Base-by-base conservation (phyloP, 2,113 vertebrate genomes). In the Kryptolebias marmoratus region DNA sequence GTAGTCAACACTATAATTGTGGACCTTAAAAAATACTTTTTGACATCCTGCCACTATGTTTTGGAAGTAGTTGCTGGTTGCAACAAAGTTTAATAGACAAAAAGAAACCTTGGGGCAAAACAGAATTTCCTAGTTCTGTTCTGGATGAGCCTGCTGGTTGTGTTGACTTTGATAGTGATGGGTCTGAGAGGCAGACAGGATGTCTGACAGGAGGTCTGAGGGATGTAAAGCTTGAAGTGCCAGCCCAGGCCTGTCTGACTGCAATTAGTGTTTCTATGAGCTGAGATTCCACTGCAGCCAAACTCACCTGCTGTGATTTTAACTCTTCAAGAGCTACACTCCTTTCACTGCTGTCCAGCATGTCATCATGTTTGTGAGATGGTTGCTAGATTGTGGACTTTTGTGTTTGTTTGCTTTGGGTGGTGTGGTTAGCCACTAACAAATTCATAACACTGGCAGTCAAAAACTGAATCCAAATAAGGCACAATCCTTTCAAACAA, bases 131-230 rank as follows among this genome's bases (percentile, higher is more conserved):
- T 73, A 31, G 62, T 83, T 59, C 72, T 64, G 58, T 69, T 54
- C 11, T 64, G 68, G 50, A 74, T 49, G 63, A 69, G 68, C 2
- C 4, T 64, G 50, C 18, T 64, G 57, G 62, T 76, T 64, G 30
- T 54, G 53, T 16, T 75, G 66, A 79, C 74, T 79, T 70, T 83
- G 68, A 84, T 75, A 71, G 77, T 42, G 75, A 84, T 64, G 83
- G 73, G 71, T 73, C 75, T 78, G 71, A 71, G 68, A 79, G 73
- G 75, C 50, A 87, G 85, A 80, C 84, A 82, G 84, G 76, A 85
- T 84, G 87, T 79, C 83, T 91, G 81, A 91, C 86, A 89, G 87
- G 84, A 87, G 85, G 90, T 91, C 90, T 82, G 77, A 77, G 79
- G 87, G 87, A 85, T 82, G 82, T 77, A 70, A 82, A 81, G 80